Conservation (phyloP, 92 coral and sea anemone species). For the Hydrozoanthus gracilis region DNA sequence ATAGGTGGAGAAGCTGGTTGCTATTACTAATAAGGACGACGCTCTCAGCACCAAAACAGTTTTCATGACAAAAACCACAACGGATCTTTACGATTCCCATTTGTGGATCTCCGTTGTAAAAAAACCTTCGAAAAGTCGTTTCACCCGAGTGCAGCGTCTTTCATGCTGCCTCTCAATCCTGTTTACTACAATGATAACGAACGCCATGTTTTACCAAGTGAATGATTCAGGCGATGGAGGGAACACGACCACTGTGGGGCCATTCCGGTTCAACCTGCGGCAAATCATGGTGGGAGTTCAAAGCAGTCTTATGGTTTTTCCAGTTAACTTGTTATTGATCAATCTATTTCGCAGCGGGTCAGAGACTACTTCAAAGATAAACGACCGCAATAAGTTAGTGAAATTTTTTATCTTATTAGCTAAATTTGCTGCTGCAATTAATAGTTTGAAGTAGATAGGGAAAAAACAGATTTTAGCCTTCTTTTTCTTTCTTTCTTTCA, state of each 20-base stretch:
- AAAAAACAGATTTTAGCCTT: neutral
- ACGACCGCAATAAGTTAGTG: constrained; percentile 1
- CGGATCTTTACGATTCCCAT: constrained; percentile 88
- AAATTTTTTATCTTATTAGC: neutral
- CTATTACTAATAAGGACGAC: constrained; percentile 60
- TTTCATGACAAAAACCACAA: constrained; percentile 70
- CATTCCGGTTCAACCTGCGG: constrained; percentile 70
- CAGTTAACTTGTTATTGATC: constrained; percentile 73
- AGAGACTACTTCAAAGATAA: neutral
- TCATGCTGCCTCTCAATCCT: constrained; percentile 86
- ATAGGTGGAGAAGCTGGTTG: constrained; percentile 52
- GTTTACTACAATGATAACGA: constrained; percentile 87
- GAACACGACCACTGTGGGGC: constrained; percentile 72
- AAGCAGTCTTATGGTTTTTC: constrained; percentile 86
- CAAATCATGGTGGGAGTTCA: constrained; percentile 87
- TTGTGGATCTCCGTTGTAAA: constrained; percentile 90
- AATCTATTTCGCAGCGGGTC: constrained; percentile 73
- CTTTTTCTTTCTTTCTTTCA: neutral
- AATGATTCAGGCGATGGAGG: constrained; percentile 54
- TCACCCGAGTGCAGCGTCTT: constrained; percentile 90
- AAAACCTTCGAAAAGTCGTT: constrained; percentile 82
- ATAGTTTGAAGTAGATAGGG: neutral
- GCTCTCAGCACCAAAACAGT: constrained; percentile 67
- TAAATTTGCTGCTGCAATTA: neutral
- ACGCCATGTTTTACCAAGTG: constrained; percentile 90